phyloP scores from a whole-genome alignment of 2,113 vertebrate genomes.

The Vanacampus margaritifer region DNA sequence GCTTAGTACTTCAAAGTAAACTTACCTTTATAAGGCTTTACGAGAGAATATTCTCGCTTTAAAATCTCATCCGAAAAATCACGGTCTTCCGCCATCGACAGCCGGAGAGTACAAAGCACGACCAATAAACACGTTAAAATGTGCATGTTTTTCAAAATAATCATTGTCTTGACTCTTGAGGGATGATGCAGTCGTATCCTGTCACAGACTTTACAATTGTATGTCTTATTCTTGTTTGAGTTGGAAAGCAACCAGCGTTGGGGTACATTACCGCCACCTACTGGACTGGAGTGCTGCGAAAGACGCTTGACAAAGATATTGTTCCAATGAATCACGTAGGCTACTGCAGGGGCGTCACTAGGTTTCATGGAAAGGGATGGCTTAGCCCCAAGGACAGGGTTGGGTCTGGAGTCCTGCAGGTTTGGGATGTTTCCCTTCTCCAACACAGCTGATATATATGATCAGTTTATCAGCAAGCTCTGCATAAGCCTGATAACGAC shows the following conservation, averaged over 20 bases:
- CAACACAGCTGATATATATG: no score
- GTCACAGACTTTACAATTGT: neutral
- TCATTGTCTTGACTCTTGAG: neutral
- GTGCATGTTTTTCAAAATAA: neutral
- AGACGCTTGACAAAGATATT: no score
- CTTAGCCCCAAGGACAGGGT: no score
- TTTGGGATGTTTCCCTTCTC: no score
- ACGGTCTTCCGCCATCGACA: constrained; percentile 52
- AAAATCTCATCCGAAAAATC: constrained; percentile 83
- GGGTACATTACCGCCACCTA: neutral
- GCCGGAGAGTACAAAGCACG: neutral
- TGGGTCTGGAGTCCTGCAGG: no score
- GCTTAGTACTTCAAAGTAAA: neutral
- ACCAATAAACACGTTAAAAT: neutral
- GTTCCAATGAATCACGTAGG: no score
- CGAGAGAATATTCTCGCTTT: constrained; percentile 87
- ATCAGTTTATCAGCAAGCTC: no score
- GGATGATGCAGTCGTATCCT: neutral
- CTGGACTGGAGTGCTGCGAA: neutral
- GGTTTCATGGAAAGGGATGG: no score
- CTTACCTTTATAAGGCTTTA: constrained; percentile 87
- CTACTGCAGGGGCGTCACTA: no score
- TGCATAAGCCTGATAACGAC: no score
- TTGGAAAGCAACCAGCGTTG: neutral
- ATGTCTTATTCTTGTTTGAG: neutral